A percentile compares a stretch with the other conserved stretches of the same genome.
Conservation (phyloP, 2,888 invertebrate genomes). For the Oxyteleia sp. region DNA sequence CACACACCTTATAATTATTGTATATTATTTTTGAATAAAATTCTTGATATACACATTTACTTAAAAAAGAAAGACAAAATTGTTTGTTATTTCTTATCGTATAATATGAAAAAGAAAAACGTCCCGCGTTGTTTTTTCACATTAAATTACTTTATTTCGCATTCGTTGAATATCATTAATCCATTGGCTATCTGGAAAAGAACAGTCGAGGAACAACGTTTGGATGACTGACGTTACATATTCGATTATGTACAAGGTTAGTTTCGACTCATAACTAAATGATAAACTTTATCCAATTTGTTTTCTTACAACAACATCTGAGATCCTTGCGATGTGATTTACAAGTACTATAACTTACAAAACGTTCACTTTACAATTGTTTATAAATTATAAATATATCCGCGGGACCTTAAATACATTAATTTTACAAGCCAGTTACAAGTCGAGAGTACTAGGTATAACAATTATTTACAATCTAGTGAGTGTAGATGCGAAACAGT, state of each 20-base stretch:
- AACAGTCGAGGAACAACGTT: slow-evolving; percentile 49
- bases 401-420: slow-evolving; percentile 16
- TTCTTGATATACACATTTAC: slow-evolving; percentile 82
- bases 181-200: slow-evolving; percentile 42
- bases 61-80: slow-evolving; percentile 48
- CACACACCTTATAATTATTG: slow-evolving; percentile 83
- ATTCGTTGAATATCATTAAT: slow-evolving; percentile 6
- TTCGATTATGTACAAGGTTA: slow-evolving; percentile 56
- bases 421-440: slow-evolving; percentile 40
- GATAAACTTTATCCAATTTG: slow-evolving; percentile 20
- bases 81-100: too few relatives aligned
- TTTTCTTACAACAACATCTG: slow-evolving; percentile 17
- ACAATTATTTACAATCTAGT: slow-evolving; percentile 63
- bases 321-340: slow-evolving; percentile 28
- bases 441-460: slow-evolving; percentile 36
- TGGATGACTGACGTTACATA: slow-evolving; percentile 20
- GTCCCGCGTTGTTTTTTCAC: not conserved
- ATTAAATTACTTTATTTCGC: slow-evolving; percentile 53
- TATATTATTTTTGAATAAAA: slow-evolving; percentile 87
- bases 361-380: not conserved
- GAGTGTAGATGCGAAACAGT: slow-evolving; percentile 80
- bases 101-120: slow-evolving; percentile 10
- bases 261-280: slow-evolving; percentile 55
- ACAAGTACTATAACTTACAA: slow-evolving; percentile 31
- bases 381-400: slow-evolving; percentile 8